Base-by-base conservation (phyloP, 2,113 vertebrate genomes). In the Zapus hudsonius region DNA sequence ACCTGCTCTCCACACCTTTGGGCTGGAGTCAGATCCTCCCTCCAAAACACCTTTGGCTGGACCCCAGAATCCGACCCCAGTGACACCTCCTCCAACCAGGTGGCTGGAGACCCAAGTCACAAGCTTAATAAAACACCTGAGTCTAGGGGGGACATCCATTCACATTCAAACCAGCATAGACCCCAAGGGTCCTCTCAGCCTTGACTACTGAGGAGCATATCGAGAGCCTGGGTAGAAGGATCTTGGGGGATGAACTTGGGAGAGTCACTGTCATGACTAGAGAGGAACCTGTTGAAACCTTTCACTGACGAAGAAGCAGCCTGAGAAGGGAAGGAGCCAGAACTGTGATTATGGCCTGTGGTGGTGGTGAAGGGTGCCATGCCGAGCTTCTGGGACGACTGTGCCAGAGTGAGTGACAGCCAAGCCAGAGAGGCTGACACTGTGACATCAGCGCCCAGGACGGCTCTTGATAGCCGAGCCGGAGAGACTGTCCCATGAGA, bases 351-450 rank as follows among this genome's bases (percentile, higher is more conserved):
- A 15, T 19, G 42, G 13, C 33, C 33, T 25, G 17, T 2, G 2
- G 55, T 12, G n/a, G 55, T 12, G n/a, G 61, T 12, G 6, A 5
- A 11, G 9, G 3, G 25, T 61, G 44, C 33, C 72, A 12, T 7
- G 0, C 1, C 0, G 29, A 22, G 38, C 33, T 78, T 57, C 67
- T 7, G 7, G n/a, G 5, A 20, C 61, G 73, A 12, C 47, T 1
- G 47, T 19, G 2, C 5, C n/a, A 42, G 1, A 61, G 52, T n/a
- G 0, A 23, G 19, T 4, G 15, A n/a, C 1, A 42, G 31, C 31
- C 4, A 9, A 42, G 22, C 47, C 59, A 55, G 78, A 64, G 47
- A 38, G 17, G 25, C 20, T 31, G 25, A 3, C 1, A 1, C 22
- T 8, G 52, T 13, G 11, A 15, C 16, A 15, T 52, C 52, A 52